Conservation (phyloP, 2,113 vertebrate genomes). For the Ardeotis arabs region DNA sequence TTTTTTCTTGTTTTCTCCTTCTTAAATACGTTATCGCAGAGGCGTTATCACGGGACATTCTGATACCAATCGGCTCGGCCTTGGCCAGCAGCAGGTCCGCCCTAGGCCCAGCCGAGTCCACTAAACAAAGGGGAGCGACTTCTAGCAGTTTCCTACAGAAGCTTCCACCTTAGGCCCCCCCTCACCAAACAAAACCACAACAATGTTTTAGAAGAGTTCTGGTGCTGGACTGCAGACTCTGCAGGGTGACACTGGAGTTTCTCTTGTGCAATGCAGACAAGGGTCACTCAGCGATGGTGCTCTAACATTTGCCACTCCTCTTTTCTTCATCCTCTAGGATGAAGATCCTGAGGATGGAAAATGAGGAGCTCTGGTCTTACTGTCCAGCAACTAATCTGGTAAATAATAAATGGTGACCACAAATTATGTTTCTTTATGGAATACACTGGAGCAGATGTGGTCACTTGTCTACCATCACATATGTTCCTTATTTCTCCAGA, state of each 20-base stretch:
- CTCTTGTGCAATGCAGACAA: fast-evolving
- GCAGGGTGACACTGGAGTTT: neutral
- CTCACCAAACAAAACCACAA: too few species aligned
- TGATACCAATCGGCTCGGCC: too few species aligned
- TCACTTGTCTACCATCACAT: neutral
- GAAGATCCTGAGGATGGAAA: neutral
- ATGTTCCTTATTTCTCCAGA: neutral
- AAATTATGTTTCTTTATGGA: neutral
- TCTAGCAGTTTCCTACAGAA: too few species aligned
- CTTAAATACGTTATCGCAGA: too few species aligned
- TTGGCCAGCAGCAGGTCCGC: too few species aligned
- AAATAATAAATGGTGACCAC: neutral
- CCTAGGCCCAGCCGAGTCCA: too few species aligned
- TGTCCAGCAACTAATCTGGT: neutral
- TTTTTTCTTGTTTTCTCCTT: too few species aligned
- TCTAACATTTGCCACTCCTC: neutral
- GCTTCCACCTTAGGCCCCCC: too few species aligned
- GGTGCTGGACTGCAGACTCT: neutral
- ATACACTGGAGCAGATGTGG: neutral
- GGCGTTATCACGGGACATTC: too few species aligned
- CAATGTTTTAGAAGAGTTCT: neutral
- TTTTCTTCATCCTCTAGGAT: neutral
- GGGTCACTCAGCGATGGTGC: neutral
- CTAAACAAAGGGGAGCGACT: too few species aligned
- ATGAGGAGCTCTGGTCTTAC: neutral